These are phyloP conservation scores for Sebastes hubbsi DNA, from an alignment of 2,797 vertebrate species.

Conservation along the genomic window DNA sequence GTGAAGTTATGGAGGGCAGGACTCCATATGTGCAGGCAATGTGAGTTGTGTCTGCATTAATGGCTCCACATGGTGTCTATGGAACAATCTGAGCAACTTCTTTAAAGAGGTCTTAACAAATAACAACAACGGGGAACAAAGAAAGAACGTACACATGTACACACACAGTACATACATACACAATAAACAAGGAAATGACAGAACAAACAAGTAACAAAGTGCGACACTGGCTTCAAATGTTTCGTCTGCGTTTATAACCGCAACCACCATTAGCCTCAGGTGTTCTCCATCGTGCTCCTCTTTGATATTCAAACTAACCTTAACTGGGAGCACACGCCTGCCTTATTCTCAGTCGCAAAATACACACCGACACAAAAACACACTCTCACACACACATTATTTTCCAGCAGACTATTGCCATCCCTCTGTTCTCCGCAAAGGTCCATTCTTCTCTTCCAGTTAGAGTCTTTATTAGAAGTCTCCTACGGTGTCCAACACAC, in stretches of 20 bases:
- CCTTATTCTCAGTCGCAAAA: conserved; percentile 52
- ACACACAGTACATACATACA: background rate
- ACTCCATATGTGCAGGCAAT: background rate
- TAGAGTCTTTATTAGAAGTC: conserved; percentile 69
- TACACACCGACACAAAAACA: conserved; percentile 26
- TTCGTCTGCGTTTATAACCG: background rate
- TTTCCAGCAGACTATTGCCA: conserved; percentile 39
- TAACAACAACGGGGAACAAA: background rate
- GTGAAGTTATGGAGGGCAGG: background rate
- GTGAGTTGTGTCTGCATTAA: background rate
- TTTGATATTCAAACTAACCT: conserved; percentile 75
- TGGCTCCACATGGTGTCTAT: background rate
- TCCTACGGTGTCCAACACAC: conserved; percentile 58
- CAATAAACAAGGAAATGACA: background rate
- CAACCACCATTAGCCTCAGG: conserved; percentile 60
- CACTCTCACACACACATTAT: conserved; percentile 14
- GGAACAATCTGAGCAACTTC: background rate
- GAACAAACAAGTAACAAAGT: conserved; percentile 31
- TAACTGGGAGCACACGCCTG: conserved; percentile 43
- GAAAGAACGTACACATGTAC: background rate
- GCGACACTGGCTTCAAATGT: conserved; percentile 15
- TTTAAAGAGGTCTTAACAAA: conserved; percentile 8
- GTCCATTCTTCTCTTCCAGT: conserved; percentile 63
- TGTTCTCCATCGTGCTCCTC: conserved; percentile 47
- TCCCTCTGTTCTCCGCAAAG: conserved; percentile 50